phyloP scores from a whole-genome alignment of 2,113 vertebrate species.

The Erinaceus europaeus region DNA sequence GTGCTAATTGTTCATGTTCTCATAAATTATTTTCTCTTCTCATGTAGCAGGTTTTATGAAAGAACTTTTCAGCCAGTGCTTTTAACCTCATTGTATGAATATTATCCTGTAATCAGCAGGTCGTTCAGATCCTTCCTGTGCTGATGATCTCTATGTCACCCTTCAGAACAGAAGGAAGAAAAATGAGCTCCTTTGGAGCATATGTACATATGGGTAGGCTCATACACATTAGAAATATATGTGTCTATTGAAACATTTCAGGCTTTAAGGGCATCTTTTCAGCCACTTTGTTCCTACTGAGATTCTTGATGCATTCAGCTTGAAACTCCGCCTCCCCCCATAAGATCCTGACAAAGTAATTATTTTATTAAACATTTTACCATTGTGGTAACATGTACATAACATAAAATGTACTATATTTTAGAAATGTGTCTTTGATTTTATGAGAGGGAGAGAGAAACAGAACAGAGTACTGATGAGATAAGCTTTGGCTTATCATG shows the following conservation, averaged over 20 bases:
- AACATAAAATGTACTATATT: neutral
- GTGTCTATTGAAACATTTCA: slow-evolving; percentile 41
- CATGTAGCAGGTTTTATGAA: slow-evolving; percentile 76
- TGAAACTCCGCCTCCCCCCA: neutral
- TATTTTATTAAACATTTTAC: neutral
- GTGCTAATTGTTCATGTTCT: slow-evolving; percentile 80
- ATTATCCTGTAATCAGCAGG: slow-evolving; percentile 76
- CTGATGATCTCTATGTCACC: slow-evolving; percentile 51
- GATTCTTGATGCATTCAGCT: neutral
- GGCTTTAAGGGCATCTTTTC: slow-evolving; percentile 30
- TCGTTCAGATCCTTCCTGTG: slow-evolving; percentile 52
- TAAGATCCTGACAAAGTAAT: neutral
- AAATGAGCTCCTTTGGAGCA: slow-evolving; percentile 25
- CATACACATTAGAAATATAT: slow-evolving; percentile 15
- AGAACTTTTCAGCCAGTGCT: slow-evolving; percentile 78
- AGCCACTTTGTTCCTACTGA: neutral
- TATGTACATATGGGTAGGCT: neutral
- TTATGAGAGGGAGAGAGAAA: no score
- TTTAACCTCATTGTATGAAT: slow-evolving; percentile 78
- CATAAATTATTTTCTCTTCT: slow-evolving; percentile 79
- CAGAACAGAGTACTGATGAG: no score
- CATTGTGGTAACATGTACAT: neutral
- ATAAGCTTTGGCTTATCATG: no score
- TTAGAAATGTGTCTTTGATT: no score
- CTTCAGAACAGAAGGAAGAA: slow-evolving; percentile 59